These are phyloP conservation scores for Hydroisotoma schaefferi DNA, from an alignment of 2,888 invertebrate genomes.

Conservation along the genomic window DNA sequence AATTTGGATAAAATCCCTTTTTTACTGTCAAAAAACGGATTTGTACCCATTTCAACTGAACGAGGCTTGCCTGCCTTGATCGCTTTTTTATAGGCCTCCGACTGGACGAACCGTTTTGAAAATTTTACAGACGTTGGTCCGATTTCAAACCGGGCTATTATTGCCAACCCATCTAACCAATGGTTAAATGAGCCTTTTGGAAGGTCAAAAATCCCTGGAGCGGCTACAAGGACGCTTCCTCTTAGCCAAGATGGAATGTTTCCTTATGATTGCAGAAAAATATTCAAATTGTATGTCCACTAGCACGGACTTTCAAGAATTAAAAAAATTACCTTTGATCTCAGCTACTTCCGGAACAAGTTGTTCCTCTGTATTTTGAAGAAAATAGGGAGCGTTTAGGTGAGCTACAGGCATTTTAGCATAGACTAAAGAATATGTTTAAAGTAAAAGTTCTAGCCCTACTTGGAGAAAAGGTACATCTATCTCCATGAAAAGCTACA, in stretches of 20 bases:
- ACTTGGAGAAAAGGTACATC: no score
- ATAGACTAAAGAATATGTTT: no score
- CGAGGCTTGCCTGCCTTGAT: slow-evolving; percentile 53
- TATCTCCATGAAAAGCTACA: no score
- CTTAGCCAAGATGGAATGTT: slow-evolving; percentile 53
- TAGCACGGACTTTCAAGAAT: neutral
- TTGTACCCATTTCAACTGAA: slow-evolving; percentile 55
- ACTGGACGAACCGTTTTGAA: slow-evolving; percentile 52
- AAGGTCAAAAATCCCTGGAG: slow-evolving; percentile 55
- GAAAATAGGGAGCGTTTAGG: slow-evolving; percentile 10
- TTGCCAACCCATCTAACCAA: slow-evolving; percentile 55
- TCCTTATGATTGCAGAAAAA: slow-evolving; percentile 44
- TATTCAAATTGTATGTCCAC: neutral
- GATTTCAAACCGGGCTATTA: slow-evolving; percentile 54
- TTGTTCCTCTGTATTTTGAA: slow-evolving; percentile 20
- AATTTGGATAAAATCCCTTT: slow-evolving; percentile 53
- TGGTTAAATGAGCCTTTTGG: slow-evolving; percentile 53
- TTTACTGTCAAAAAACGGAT: slow-evolving; percentile 53
- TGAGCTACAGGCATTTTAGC: neutral
- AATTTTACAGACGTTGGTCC: slow-evolving; percentile 51
- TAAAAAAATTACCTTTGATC: slow-evolving; percentile 13
- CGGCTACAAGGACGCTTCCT: slow-evolving; percentile 53
- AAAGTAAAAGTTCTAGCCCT: no score
- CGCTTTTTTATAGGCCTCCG: slow-evolving; percentile 53
- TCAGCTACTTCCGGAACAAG: slow-evolving; percentile 10